These are phyloP conservation scores for Parnassius glacialis DNA, from an alignment of 2,888 invertebrate species.

Conservation along the genomic window DNA sequence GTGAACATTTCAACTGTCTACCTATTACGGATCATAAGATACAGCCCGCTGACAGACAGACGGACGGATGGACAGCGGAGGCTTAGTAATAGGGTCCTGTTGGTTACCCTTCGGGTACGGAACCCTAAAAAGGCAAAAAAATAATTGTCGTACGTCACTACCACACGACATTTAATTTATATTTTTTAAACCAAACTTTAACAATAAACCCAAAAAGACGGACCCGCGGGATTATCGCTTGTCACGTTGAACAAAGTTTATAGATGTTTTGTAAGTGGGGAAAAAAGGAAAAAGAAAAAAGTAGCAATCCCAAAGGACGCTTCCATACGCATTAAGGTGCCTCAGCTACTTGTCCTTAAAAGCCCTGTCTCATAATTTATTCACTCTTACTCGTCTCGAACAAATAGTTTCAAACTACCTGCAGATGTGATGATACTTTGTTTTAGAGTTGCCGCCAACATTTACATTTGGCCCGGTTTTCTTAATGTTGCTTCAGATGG, in stretches of 20 bases:
- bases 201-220: neutral
- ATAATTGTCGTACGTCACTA: no score
- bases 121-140: no score
- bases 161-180: no score
- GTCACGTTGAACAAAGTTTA: constrained; percentile 16
- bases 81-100: no score
- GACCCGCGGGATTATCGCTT: constrained; percentile 14
- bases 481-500: constrained; percentile 3
- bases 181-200: neutral
- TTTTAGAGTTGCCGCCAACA: constrained; percentile 7
- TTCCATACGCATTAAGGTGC: constrained; percentile 18
- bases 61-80: no score
- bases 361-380: constrained; percentile 22
- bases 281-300: constrained; percentile 15
- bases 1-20: no score
- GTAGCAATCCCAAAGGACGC: constrained; percentile 10
- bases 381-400: constrained; percentile 3
- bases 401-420: constrained; percentile 14
- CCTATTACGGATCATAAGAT: no score
- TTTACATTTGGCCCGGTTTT: constrained; percentile 17
- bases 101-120: no score
- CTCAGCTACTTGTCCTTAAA: constrained; percentile 10
- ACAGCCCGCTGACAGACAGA: no score
- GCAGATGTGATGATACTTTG: constrained; percentile 1
- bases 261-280: constrained; percentile 7